Evolutionary conservation across 2,888 invertebrate genomes (phyloP).

Genomic region (Allacma fusca): DNA sequence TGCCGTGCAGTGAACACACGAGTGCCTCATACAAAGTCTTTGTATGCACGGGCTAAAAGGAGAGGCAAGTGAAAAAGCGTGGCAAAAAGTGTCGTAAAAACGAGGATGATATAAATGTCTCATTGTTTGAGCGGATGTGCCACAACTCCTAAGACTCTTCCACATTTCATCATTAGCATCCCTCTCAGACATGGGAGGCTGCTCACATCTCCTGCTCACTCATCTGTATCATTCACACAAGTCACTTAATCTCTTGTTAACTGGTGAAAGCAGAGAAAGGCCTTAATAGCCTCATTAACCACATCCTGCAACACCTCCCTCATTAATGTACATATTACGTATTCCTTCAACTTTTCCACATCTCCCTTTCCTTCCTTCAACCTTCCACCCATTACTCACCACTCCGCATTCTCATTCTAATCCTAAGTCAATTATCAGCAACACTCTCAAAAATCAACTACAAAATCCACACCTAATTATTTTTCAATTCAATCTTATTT

Average conservation of each 20-base stretch:
- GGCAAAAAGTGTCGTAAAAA: slow-evolving; percentile 41
- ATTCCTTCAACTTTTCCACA: not conserved
- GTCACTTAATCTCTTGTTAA: slow-evolving; percentile 31
- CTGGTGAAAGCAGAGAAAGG: slow-evolving; percentile 40
- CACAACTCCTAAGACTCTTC: slow-evolving; percentile 15
- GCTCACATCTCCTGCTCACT: slow-evolving; percentile 8
- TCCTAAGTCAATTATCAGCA: no score
- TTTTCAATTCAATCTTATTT: no score
- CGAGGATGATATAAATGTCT: slow-evolving; percentile 44
- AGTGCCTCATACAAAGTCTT: not conserved
- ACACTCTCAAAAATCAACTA: no score
- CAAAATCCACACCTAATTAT: no score
- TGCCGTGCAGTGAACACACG: slow-evolving; percentile 5
- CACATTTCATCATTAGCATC: slow-evolving; percentile 5
- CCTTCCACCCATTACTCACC: no score
- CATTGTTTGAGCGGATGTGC: slow-evolving; percentile 43
- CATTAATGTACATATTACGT: not conserved
- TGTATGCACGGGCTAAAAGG: not conserved
- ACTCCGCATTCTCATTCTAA: no score
- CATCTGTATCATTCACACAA: slow-evolving; percentile 19
- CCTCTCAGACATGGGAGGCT: not conserved
- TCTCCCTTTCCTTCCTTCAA: no score
- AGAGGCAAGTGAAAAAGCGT: slow-evolving; percentile 25
- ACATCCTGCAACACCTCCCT: slow-evolving; percentile 20
- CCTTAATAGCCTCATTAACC: slow-evolving; percentile 6